These are phyloP conservation scores for Cetoscarus ocellatus DNA, from an alignment of 2,797 vertebrate genomes.

Conservation along the genomic window DNA sequence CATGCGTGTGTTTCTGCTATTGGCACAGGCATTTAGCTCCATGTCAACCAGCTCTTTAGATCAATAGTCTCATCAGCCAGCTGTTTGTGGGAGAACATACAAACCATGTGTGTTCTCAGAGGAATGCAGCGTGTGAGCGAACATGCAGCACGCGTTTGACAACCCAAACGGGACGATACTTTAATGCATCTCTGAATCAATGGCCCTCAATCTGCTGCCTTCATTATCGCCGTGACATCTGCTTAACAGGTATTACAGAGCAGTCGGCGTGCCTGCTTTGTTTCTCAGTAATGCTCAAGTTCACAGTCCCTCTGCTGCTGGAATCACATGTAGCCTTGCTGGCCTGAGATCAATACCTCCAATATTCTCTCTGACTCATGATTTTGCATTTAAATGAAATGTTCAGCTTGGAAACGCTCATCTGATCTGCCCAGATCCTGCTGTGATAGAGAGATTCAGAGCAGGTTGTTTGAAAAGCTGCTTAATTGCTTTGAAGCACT, in stretches of 20 bases:
- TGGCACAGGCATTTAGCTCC: conserved; percentile 45
- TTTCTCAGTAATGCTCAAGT: conserved; percentile 21
- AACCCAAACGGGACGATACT: conserved; percentile 22
- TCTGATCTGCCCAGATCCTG: conserved; percentile 32
- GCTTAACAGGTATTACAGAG: conserved; percentile 14
- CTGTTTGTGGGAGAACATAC: conserved; percentile 39
- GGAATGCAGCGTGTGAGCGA: conserved; percentile 1
- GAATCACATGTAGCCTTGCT: conserved; percentile 11
- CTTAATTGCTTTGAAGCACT: conserved; percentile 20
- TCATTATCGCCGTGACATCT: conserved; percentile 18
- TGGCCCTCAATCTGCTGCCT: conserved; percentile 26
- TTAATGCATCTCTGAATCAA: conserved; percentile 30
- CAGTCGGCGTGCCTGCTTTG: conserved; percentile 10
- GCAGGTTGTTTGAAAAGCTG: background rate
- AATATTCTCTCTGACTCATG: conserved; percentile 14
- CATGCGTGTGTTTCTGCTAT: conserved; percentile 8
- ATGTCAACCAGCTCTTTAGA: conserved; percentile 49
- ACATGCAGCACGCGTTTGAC: conserved; percentile 20
- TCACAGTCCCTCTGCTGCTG: conserved; percentile 19
- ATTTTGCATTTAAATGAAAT: conserved; percentile 63
- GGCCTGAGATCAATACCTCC: conserved; percentile 45
- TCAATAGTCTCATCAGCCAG: conserved; percentile 59
- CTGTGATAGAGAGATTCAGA: conserved; percentile 20
- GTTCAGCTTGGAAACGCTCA: conserved; percentile 15
- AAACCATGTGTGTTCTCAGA: conserved; percentile 11